Base-by-base conservation (phyloP, 2,888 invertebrate genomes). In the Melinaea menophilus region DNA sequence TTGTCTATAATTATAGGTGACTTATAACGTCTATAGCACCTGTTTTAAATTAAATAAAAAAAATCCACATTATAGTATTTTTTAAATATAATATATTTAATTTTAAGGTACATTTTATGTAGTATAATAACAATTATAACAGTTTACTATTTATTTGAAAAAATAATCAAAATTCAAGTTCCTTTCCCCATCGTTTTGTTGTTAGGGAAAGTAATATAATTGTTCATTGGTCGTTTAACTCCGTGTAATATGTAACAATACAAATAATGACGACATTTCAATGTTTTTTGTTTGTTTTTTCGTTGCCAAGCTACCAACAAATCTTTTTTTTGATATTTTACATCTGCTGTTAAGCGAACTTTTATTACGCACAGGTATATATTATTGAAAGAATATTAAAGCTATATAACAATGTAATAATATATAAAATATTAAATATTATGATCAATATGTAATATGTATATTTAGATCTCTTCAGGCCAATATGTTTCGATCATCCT, bases 401-500 rank as follows among this genome's bases (percentile, higher is more conserved):
- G 22, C 22, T 22, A 22, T 22, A 22, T 22, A 22, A 22, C 22
- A 22, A 57, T 45, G 2, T 57, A 41, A 9, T 41, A 9, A 9
- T 41, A 41, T 41, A 41, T 3, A 41, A 9, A 41, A 9, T 41
- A 41, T 41, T 37, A 41, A 41, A 41, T 2, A 41, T 3, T 41
- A 41, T 41, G 9, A 41, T 41, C 1, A 9, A 9, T 9, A 9
- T 41, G 41, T 37, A 7, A 5, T 9, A 41, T 9, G 11, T 41
- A 3, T 9, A 9, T 41, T 41, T 41, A 41, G 3, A 41, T 9
- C 9, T 81, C 83, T 51, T 82, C 81, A 0, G 84, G 84, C 84
- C 86, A 87, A 67, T 85, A 86, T 31, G 77, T 70, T 12, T 85
- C 78, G 45, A 86, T 80, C 76, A 86, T 79, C 63, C 83, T 80